phyloP scores from a whole-genome alignment of 2,888 invertebrate species.

The Conistra vaccinii region DNA sequence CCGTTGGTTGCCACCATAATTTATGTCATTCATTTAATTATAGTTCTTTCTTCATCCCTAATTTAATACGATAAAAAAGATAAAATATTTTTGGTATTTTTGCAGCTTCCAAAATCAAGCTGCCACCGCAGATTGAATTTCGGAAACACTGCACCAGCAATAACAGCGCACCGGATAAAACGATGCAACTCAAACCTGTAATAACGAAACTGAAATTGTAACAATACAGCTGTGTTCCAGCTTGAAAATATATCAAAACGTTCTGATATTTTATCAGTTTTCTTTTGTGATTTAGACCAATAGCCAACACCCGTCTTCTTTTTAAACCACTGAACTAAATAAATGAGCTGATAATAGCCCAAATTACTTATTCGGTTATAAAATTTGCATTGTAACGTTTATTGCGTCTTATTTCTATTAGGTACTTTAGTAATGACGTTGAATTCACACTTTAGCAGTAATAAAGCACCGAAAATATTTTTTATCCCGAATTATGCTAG shows the following conservation, averaged over 20 bases:
- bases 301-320: not conserved
- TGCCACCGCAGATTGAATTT: not conserved
- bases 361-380: not conserved
- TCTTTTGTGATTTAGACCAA: conserved; percentile 23
- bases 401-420: not conserved
- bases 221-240: not conserved
- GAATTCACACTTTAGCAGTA: not conserved
- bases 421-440: not conserved
- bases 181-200: conserved; percentile 1
- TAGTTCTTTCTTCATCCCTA: not conserved
- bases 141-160: not conserved
- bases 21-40: not conserved
- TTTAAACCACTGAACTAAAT: conserved; percentile 27
- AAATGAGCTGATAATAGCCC: conserved; percentile 7
- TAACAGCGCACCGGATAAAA: not conserved
- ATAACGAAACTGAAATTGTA: not conserved
- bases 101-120: not conserved
- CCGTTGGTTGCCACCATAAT: not conserved
- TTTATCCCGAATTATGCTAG: not conserved
- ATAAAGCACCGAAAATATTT: too few species aligned
- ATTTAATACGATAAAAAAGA: not conserved
- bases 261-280: not conserved
- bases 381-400: conserved; percentile 1
- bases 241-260: not conserved
- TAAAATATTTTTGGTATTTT: not conserved